Conservation (phyloP, 2,888 invertebrate species). For the Drosophila vallismaia region DNA sequence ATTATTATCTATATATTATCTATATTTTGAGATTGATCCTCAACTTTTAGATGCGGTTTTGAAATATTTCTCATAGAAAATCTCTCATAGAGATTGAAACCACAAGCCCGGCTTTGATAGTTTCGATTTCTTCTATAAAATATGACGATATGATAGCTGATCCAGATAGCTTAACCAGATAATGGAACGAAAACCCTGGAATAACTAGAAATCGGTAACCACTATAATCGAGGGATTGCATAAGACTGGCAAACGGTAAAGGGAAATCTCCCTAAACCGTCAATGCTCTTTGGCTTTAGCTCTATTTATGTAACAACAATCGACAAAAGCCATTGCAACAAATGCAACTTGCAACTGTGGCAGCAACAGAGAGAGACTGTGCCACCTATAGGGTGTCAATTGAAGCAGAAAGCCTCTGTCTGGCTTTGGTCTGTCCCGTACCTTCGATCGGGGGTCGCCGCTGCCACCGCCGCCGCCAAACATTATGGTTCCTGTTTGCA, state of each 20-base stretch:
- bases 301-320: slow-evolving; percentile 58
- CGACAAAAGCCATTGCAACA: slow-evolving; percentile 44
- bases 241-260: slow-evolving; percentile 30
- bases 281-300: slow-evolving; percentile 50
- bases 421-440: slow-evolving; percentile 7
- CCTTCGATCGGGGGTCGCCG: too few relatives aligned
- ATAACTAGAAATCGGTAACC: slow-evolving; percentile 6
- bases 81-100: not conserved
- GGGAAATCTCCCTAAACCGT: slow-evolving; percentile 41
- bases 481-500: slow-evolving; percentile 77
- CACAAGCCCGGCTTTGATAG: slow-evolving; percentile 13
- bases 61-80: not conserved
- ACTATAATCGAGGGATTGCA: slow-evolving; percentile 20
- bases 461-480: slow-evolving; percentile 12
- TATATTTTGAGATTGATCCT: too few relatives aligned
- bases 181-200: slow-evolving; percentile 5
- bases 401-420: slow-evolving; percentile 68
- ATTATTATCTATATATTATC: too few relatives aligned
- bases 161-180: not conserved
- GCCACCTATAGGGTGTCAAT: slow-evolving; percentile 69
- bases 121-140: slow-evolving; percentile 18
- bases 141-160: slow-evolving; percentile 10
- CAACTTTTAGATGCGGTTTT: too few relatives aligned
- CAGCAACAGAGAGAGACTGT: slow-evolving; percentile 31
- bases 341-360: slow-evolving; percentile 44